These are phyloP conservation scores for Brassicogethes aeneus DNA, from an alignment of 2,888 invertebrate genomes.

Conservation along the genomic window DNA sequence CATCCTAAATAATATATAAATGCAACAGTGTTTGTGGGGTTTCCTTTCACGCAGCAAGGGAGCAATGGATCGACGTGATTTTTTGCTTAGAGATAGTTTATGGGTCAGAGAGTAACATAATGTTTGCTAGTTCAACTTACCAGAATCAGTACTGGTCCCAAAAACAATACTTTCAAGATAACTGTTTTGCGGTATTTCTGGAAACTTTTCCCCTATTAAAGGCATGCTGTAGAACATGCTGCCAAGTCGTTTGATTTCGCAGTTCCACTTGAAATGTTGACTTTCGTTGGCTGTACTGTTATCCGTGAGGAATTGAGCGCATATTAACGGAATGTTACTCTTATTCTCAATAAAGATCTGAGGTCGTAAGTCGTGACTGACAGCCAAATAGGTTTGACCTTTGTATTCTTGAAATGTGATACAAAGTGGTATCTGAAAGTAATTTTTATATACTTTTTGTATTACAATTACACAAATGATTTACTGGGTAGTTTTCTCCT, in stretches of 20 bases:
- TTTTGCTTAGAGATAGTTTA: too few relatives aligned
- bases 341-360: conserved; percentile 68
- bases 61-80: too few relatives aligned
- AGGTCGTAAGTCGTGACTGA: conserved; percentile 66
- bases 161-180: conserved; percentile 34
- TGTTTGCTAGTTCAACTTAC: too few relatives aligned
- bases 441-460: neutral
- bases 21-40: too few relatives aligned
- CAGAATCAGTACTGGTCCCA: too few relatives aligned
- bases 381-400: conserved; percentile 60
- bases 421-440: conserved; percentile 42
- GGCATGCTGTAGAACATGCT: conserved; percentile 66
- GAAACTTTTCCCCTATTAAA: conserved; percentile 53
- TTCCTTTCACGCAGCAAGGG: too few relatives aligned
- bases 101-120: too few relatives aligned
- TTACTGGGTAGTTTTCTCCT: conserved; percentile 28
- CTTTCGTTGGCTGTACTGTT: conserved; percentile 37
- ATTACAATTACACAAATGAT: conserved; percentile 15
- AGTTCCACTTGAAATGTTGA: conserved; percentile 53
- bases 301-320: conserved; percentile 51
- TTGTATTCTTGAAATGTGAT: conserved; percentile 59
- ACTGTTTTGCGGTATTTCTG: conserved; percentile 45
- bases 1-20: too few relatives aligned
- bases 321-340: conserved; percentile 51
- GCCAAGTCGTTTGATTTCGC: conserved; percentile 46